These are phyloP conservation scores for Tethya wilhelma DNA, from an alignment of 37 sponge, comb jelly and placozoan genomes.

Conservation along the genomic window DNA sequence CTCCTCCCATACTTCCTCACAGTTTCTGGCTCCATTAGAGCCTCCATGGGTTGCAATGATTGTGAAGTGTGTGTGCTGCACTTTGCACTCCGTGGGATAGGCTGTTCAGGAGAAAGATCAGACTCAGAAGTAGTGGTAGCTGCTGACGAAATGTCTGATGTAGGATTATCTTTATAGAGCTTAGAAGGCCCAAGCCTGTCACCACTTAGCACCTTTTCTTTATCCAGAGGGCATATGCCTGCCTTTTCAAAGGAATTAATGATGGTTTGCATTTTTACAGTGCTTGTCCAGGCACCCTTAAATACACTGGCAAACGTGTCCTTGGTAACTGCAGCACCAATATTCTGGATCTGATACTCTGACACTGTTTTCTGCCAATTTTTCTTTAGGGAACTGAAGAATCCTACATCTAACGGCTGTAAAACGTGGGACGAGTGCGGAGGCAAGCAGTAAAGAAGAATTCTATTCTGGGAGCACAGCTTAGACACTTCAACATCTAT, in stretches of 20 bases:
- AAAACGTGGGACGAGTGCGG: slow-evolving; percentile 24
- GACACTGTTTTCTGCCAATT: neutral
- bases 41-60: slow-evolving; percentile 2
- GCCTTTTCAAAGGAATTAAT: slow-evolving; percentile 24
- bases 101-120: slow-evolving; percentile 4
- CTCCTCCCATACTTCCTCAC: neutral
- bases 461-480: neutral
- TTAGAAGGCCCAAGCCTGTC: slow-evolving; percentile 16
- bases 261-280: slow-evolving; percentile 30
- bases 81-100: neutral
- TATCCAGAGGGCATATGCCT: slow-evolving; percentile 29
- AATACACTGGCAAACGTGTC: slow-evolving; percentile 34
- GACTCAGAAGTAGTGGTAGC: slow-evolving; percentile 15
- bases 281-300: slow-evolving; percentile 29
- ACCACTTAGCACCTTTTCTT: slow-evolving; percentile 10
- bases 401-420: slow-evolving; percentile 33
- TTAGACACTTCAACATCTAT: slow-evolving; percentile 13
- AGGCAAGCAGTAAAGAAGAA: slow-evolving; percentile 17
- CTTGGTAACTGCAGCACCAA: slow-evolving; percentile 16
- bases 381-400: slow-evolving; percentile 11
- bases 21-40: neutral
- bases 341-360: neutral
- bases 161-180: slow-evolving; percentile 22
- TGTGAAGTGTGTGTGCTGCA: neutral
- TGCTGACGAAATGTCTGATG: slow-evolving; percentile 11